Conservation (phyloP, 2,888 invertebrate species). For the Lingula anatina region DNA sequence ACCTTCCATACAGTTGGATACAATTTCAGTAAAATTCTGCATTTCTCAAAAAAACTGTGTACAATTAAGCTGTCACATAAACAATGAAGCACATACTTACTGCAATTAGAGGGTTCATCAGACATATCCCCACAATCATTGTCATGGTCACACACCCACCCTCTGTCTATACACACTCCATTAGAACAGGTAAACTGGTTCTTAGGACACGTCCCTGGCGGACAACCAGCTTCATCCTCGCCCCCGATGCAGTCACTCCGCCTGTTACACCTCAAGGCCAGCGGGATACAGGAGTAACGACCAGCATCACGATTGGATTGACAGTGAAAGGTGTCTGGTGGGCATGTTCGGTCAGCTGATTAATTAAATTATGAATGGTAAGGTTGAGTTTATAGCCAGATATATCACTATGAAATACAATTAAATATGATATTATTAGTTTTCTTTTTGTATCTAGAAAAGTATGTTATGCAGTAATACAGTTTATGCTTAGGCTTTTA, state of each 20-base stretch:
- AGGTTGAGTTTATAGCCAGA: too few species aligned
- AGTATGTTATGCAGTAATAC: too few species aligned
- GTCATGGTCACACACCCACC: slow-evolving; percentile 78
- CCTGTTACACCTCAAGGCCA: slow-evolving; percentile 63
- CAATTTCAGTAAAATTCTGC: too few species aligned
- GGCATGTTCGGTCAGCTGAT: slow-evolving; percentile 84
- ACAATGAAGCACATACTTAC: too few species aligned
- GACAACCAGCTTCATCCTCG: slow-evolving; percentile 42
- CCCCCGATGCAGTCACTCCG: slow-evolving; percentile 55
- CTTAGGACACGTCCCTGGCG: slow-evolving; percentile 73
- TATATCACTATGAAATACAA: too few species aligned
- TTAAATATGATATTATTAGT: too few species aligned
- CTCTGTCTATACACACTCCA: slow-evolving; percentile 59
- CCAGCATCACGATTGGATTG: slow-evolving; percentile 47
- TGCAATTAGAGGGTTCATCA: slow-evolving; percentile 57
- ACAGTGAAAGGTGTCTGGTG: slow-evolving; percentile 56
- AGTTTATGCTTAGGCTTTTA: too few species aligned
- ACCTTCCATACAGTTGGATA: too few species aligned
- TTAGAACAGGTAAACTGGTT: slow-evolving; percentile 93
- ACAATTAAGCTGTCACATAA: too few species aligned
- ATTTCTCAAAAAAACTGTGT: too few species aligned
- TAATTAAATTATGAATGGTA: slow-evolving; percentile 11
- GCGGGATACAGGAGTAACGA: slow-evolving; percentile 40
- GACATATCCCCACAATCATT: slow-evolving; percentile 93
- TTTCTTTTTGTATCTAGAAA: too few species aligned